phyloP scores from a whole-genome alignment of 1,140 invertebrate genomes.

The Drosophila hydei region DNA sequence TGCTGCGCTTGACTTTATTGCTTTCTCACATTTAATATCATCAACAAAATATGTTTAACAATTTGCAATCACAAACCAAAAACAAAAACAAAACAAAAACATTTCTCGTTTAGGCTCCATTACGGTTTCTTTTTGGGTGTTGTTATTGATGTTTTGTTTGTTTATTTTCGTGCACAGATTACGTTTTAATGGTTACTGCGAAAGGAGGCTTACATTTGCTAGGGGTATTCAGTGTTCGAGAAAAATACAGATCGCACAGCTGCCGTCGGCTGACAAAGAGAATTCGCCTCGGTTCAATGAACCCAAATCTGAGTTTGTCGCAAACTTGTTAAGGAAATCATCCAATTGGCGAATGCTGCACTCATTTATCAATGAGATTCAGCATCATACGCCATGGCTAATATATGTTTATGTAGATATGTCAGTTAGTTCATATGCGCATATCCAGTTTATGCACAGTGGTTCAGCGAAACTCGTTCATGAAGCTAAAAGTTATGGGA shows the following conservation, averaged over 20 bases:
- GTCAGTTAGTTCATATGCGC: not conserved
- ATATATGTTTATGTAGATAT: not conserved
- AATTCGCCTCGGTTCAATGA: slow-evolving; percentile 13
- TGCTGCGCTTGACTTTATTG: not conserved
- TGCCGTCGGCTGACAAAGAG: not conserved
- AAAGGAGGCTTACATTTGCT: slow-evolving; percentile 23
- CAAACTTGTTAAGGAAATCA: slow-evolving; percentile 4
- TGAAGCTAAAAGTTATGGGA: no score
- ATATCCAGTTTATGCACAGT: slow-evolving; percentile 29
- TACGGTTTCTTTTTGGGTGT: slow-evolving; percentile 15
- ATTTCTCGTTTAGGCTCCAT: slow-evolving; percentile 33
- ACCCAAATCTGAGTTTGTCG: slow-evolving; percentile 4
- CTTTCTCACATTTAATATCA: slow-evolving; percentile 8
- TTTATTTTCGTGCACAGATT: slow-evolving; percentile 10
- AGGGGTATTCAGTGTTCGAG: slow-evolving; percentile 23
- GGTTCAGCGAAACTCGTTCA: slow-evolving; percentile 31
- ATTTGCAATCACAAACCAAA: slow-evolving; percentile 9
- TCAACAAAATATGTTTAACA: slow-evolving; percentile 23
- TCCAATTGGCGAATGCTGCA: slow-evolving; percentile 7
- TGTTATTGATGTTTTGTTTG: slow-evolving; percentile 11
- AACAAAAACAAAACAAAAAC: slow-evolving; percentile 12
- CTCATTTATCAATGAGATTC: slow-evolving; percentile 24
- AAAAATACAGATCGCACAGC: not conserved
- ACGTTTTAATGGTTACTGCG: slow-evolving; percentile 23
- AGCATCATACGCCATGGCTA: slow-evolving; percentile 39